These are phyloP conservation scores for Lophotriccus pileatus DNA, from an alignment of 2,797 vertebrate species.

Conservation along the genomic window DNA sequence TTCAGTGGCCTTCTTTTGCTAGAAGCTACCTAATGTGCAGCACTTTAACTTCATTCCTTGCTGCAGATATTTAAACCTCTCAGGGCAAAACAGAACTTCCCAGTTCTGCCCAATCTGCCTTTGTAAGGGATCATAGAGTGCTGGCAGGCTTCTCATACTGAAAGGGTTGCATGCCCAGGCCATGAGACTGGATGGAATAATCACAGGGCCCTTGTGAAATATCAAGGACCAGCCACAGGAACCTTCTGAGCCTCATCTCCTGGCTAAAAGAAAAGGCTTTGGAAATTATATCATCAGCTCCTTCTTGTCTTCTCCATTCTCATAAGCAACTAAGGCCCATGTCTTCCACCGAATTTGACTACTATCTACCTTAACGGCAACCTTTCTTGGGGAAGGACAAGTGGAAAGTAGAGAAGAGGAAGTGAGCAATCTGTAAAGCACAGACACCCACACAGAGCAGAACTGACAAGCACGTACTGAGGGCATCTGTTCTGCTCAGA, in stretches of 20 bases:
- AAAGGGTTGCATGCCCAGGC: background rate
- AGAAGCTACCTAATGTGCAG: background rate
- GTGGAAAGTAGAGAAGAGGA: background rate
- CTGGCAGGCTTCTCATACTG: background rate
- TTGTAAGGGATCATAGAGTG: background rate
- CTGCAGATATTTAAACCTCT: background rate
- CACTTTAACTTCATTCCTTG: background rate
- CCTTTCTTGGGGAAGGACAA: background rate
- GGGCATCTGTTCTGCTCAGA: background rate
- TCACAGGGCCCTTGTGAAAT: background rate
- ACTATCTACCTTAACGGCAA: background rate
- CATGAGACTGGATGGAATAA: background rate
- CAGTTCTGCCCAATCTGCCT: background rate
- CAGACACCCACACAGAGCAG: background rate
- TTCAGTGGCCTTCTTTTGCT: background rate
- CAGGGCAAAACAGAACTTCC: background rate
- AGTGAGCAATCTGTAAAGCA: background rate
- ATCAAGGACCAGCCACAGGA: background rate
- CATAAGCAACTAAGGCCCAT: background rate
- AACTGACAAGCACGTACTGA: background rate
- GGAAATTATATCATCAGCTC: background rate
- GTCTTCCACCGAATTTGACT: rapidly evolving
- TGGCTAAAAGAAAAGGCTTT: background rate
- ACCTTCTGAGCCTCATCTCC: background rate
- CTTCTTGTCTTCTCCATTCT: background rate